Evolutionary conservation across 2,797 vertebrate species (phyloP).

Genomic region (Salarias fasciatus): DNA sequence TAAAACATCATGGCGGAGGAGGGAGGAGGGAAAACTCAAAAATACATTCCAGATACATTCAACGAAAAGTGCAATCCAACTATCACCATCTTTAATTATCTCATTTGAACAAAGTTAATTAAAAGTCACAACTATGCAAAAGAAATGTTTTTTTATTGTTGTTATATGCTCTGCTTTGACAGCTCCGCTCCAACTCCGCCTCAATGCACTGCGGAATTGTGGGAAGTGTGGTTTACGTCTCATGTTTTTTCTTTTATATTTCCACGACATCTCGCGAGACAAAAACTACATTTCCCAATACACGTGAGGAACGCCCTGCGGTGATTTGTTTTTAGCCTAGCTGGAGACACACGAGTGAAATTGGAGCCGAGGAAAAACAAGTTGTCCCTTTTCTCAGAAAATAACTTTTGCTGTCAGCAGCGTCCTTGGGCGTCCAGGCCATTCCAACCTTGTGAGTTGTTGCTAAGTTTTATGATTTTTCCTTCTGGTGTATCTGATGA

Average conservation of each 20-base stretch:
- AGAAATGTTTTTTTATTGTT: not conserved
- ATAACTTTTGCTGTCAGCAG: not conserved
- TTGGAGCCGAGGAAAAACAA: slow-evolving; percentile 7
- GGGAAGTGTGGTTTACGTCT: slow-evolving; percentile 80
- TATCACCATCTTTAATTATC: not conserved
- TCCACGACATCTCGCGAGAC: rapidly evolving
- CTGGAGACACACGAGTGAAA: slow-evolving; percentile 31
- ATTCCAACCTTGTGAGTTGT: slow-evolving; percentile 35
- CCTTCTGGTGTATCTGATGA: not conserved
- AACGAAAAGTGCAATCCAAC: slow-evolving; percentile 27
- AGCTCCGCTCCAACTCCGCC: slow-evolving; percentile 11
- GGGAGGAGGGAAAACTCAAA: slow-evolving; percentile 75
- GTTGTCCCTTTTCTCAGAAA: not conserved
- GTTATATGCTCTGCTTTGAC: slow-evolving; percentile 3
- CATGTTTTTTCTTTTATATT: rapidly evolving
- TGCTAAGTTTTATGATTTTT: not conserved
- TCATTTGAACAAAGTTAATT: too few species aligned
- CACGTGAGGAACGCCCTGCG: slow-evolving; percentile 8
- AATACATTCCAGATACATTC: slow-evolving; percentile 75
- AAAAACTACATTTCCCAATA: slow-evolving; percentile 79
- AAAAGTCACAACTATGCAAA: too few species aligned
- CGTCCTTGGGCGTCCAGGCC: too few species aligned
- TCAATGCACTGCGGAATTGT: slow-evolving; percentile 7
- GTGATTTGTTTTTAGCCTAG: slow-evolving; percentile 80
- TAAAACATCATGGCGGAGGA: slow-evolving; percentile 86